A percentile compares a stretch with the other conserved stretches of the same genome.
Evolutionary conservation across 2,888 invertebrate genomes (phyloP).

Genomic region (Ephialtes manifestator): DNA sequence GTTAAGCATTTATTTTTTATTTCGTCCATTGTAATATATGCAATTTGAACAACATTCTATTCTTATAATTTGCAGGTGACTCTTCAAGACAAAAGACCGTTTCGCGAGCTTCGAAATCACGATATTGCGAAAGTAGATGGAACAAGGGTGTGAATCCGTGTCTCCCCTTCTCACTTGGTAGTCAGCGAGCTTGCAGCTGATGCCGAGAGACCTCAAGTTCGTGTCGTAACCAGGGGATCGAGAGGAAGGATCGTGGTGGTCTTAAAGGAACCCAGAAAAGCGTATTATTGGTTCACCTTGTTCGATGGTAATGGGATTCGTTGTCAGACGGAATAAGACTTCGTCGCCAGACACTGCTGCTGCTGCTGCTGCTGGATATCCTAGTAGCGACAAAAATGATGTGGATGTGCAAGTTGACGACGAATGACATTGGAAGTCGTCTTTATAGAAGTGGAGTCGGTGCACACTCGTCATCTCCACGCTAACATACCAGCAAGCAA

Average conservation of each 20-base stretch:
- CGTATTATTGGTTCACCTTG: constrained; percentile 74
- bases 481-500: constrained; percentile 10
- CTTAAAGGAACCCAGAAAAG: constrained; percentile 73
- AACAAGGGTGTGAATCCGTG: constrained; percentile 31
- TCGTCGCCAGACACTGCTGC: constrained; percentile 71
- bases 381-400: constrained; percentile 32
- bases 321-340: constrained; percentile 78
- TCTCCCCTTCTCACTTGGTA: constrained; percentile 27
- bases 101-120: neutral
- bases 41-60: too few relatives aligned
- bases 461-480: constrained; percentile 18
- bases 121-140: constrained; percentile 11
- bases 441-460: neutral
- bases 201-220: constrained; percentile 24
- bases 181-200: constrained; percentile 41
- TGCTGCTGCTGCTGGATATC: constrained; percentile 10
- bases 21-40: too few relatives aligned
- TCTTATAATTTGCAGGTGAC: too few relatives aligned
- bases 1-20: too few relatives aligned
- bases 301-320: constrained; percentile 79
- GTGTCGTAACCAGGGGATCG: constrained; percentile 20
- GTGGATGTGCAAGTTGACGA: constrained; percentile 14
- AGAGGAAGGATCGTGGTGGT: constrained; percentile 34
- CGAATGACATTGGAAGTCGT: constrained; percentile 39
- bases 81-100: neutral